These are phyloP conservation scores for Stichopus horrens DNA, from an alignment of 53 echinoderm and acorn worm genomes.

Conservation along the genomic window DNA sequence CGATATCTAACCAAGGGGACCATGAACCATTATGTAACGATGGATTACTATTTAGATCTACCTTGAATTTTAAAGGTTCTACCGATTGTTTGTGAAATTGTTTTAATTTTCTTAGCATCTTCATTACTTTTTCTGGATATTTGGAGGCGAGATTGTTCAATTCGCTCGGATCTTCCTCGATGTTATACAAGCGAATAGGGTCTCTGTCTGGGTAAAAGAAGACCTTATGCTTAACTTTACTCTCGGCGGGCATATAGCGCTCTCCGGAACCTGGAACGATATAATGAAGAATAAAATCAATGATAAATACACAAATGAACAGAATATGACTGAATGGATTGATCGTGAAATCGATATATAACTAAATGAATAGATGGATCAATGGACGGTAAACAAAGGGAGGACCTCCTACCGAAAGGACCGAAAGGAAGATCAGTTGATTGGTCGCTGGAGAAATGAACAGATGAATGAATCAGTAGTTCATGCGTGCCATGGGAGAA, in stretches of 20 bases:
- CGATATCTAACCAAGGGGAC: constrained; percentile 24
- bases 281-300: not conserved
- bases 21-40: not conserved
- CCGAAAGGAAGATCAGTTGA: too few species aligned
- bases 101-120: constrained; percentile 23
- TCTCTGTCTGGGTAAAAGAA: not conserved
- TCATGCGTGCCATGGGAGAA: too few species aligned
- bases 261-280: not conserved
- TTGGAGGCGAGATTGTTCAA: constrained; percentile 24
- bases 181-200: constrained; percentile 51
- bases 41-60: constrained; percentile 21
- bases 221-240: too few species aligned
- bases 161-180: constrained; percentile 49
- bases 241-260: constrained; percentile 17
- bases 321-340: too few species aligned
- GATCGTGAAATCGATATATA: too few species aligned
- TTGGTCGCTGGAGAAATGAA: too few species aligned
- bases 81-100: not conserved
- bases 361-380: too few species aligned
- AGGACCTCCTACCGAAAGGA: too few species aligned
- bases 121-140: constrained; percentile 42
- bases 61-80: not conserved
- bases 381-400: too few species aligned
- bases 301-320: too few species aligned
- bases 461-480: too few species aligned